Evolutionary conservation across 2,888 invertebrate genomes (phyloP), one percentile per base, ranked within the genome.

Genomic region (Pilophorus perplexus): DNA sequence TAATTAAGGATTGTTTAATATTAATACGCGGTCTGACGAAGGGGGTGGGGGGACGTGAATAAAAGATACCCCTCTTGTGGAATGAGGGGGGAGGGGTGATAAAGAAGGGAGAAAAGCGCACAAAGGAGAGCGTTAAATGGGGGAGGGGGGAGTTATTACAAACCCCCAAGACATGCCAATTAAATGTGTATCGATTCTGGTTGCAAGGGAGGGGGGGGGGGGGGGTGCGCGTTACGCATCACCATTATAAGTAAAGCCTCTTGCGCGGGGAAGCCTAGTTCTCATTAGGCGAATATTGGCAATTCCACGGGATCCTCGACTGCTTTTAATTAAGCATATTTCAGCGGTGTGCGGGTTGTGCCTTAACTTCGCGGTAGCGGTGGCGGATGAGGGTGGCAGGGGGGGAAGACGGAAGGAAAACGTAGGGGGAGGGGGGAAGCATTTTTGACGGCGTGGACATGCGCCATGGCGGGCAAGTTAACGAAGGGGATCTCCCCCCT

Each of bases 101-200:
- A 38, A 64, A 64, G 42, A 27, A 33, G 33, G 37, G 50, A 50
- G 50, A 64, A 22, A 23, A 48, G 22, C 33, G 59, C 40, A 59
- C 59, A 59, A 59, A 42, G 59, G 42, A 25, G 42, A 22, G 55
- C 16, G 42, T 12, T 14, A 48, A 52, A 22, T 22, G 57, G 40
- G 12, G 40, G 33, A 37, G 37, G 64, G 27, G 6, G 54, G 42
- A 52, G 52, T 65, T 65, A 65, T 65, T 65, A 65, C 64, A 42
- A 42, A 64, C 38, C 54, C n/a, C 44, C 42, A 54, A 66, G 68
- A 70, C 67, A 67, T 60, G 67, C 68, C 70, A 70, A 70, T 70
- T 70, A 70, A 70, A 67, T 62, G 67, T 66, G 60, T 67, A 69
- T 68, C 68, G 67, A 66, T 67, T 66, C 33, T 50, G 23, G 44